These are phyloP conservation scores for Gymnoscopelus microlampas DNA, from an alignment of 2,797 vertebrate genomes.

Conservation along the genomic window DNA sequence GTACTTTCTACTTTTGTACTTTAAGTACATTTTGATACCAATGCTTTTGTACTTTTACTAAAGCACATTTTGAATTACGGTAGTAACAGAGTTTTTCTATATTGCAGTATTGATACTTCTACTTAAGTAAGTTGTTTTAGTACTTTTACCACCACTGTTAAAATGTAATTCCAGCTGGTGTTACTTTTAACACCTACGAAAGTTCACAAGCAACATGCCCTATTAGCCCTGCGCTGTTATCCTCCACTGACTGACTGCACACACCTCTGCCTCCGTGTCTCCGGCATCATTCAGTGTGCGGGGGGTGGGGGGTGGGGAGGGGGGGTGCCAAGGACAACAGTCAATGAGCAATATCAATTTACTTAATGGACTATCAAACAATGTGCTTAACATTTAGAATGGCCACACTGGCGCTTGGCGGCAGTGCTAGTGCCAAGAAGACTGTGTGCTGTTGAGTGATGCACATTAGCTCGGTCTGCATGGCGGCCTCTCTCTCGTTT, in stretches of 20 bases:
- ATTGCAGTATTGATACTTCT: too few relatives aligned
- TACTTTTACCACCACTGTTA: too few relatives aligned
- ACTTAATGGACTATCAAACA: constrained; percentile 77
- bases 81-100: too few relatives aligned
- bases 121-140: too few relatives aligned
- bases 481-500: not conserved
- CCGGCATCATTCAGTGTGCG: constrained; percentile 28
- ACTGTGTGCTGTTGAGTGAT: constrained; percentile 43
- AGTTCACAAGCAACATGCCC: constrained; percentile 4
- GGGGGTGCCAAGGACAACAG: constrained; percentile 73
- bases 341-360: constrained; percentile 78
- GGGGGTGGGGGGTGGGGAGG: not conserved
- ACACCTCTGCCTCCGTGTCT: constrained; percentile 48
- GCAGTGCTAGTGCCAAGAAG: constrained; percentile 56
- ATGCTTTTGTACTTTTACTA: too few relatives aligned
- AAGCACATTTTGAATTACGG: too few relatives aligned
- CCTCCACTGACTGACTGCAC: constrained; percentile 5
- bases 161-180: too few relatives aligned
- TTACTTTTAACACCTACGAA: too few relatives aligned
- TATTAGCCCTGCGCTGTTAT: constrained; percentile 30
- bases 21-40: too few relatives aligned
- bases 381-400: constrained; percentile 69
- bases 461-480: constrained; percentile 47
- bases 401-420: constrained; percentile 47
- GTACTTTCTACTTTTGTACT: too few relatives aligned